Base-by-base conservation (phyloP, 2,888 invertebrate genomes). In the Pedicia rivosa region DNA sequence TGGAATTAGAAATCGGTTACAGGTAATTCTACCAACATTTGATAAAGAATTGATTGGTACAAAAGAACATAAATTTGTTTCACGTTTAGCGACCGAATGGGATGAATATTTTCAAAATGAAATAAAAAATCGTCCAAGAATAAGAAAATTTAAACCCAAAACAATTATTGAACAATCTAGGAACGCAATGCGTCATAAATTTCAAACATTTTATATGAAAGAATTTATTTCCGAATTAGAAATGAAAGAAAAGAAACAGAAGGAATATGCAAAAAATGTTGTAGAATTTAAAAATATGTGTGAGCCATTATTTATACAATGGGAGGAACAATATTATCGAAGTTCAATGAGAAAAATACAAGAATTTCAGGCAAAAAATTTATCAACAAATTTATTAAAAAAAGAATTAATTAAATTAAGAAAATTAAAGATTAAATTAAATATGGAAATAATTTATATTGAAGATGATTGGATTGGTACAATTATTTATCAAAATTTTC, bases 101-200 rank as follows among this genome's bases (percentile, higher is more conserved):
- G 59, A 60, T 39, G 58, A 58, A 40, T 51, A 56, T 26, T 60
- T 57, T 24, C 51, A 56, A n/a, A 47, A 53, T n/a, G 58, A 57
- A 36, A 39, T 59, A 1, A 50, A 50, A 6, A 51, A 48, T 14
- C 50, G 55, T 0, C 52, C 57, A 2, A 43, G 50, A 1, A 42
- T 55, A 2, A 53, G 53, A n/a, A 40, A 43, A 2, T 56, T 57
- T 24, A 54, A 53, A 12, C 55, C 54, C 25, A 56, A 53, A 39
- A 49, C 53, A 0, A 48, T 54, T 19, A 41, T 52, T 2, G 43
- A 46, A 4, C 43, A 55, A 9, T 43, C 57, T 0, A 57, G 58
- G 27, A 50, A 53, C 8, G 54, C 54, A 1, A 41, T 57, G 40
- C 51, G 57, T 0, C 48, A 56, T 5, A 59, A 61, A 39, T 57